phyloP scores from a whole-genome alignment of 2,113 vertebrate genomes.

The Hepsetus odoe region DNA sequence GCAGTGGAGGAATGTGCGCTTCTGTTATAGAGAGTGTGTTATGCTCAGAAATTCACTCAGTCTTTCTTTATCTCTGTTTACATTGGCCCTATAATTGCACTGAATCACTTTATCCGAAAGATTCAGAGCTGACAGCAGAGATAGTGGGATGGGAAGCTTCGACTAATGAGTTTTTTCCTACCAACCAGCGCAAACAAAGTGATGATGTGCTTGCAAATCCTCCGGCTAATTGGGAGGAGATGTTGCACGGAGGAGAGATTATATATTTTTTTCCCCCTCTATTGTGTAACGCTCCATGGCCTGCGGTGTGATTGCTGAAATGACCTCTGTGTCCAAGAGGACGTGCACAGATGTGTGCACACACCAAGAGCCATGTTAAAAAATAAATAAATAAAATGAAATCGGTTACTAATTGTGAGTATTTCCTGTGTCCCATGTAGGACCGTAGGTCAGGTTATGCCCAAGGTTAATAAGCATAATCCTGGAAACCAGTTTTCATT shows the following conservation, averaged over 20 bases:
- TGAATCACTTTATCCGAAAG: constrained; percentile 22
- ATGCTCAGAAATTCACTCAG: background rate
- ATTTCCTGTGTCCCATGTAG: background rate
- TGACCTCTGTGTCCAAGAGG: background rate
- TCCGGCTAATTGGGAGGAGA: constrained; percentile 13
- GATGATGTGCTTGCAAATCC: background rate
- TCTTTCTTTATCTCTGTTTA: constrained; percentile 14
- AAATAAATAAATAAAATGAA: too few species aligned
- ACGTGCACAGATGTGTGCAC: constrained; percentile 12
- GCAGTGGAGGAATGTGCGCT: background rate
- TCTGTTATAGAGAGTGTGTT: background rate
- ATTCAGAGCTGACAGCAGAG: constrained; percentile 22
- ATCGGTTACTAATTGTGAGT: background rate
- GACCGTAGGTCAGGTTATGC: too few species aligned
- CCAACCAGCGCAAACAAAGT: constrained; percentile 26
- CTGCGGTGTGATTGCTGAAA: background rate
- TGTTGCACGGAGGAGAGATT: background rate
- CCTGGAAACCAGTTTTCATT: too few species aligned
- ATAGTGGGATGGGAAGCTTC: background rate
- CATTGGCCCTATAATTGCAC: background rate
- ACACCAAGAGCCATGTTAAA: background rate
- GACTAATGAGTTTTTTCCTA: constrained; percentile 43
- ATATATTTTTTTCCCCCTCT: background rate
- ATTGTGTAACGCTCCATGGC: background rate
- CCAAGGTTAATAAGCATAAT: too few species aligned